Percentiles rank a stretch among this genome's conserved stretches.
Evolutionary conservation across 2,888 invertebrate species (phyloP).

Genomic region (Idaea dimidiata): DNA sequence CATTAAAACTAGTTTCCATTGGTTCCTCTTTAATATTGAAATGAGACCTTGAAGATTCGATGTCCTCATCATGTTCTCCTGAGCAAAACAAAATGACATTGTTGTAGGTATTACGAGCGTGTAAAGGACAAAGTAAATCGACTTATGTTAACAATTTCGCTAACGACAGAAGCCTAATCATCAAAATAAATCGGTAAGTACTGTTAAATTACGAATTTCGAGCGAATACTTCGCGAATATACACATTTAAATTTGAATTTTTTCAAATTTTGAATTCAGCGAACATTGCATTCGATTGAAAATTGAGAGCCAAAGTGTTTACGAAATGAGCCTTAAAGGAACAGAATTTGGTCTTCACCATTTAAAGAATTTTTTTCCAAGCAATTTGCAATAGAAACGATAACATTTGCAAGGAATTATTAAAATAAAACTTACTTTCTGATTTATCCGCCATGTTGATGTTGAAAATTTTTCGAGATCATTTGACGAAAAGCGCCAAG

Average conservation of each 20-base stretch:
- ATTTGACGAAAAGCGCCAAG: constrained; percentile 72
- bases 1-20: constrained; percentile 83
- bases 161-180: constrained; percentile 2
- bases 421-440: constrained; percentile 85
- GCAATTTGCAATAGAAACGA: neutral
- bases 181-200: constrained; percentile 13
- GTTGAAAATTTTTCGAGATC: constrained; percentile 53
- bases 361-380: neutral
- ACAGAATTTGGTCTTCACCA: neutral
- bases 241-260: constrained; percentile 72
- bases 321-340: neutral
- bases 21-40: constrained; percentile 79
- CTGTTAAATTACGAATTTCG: constrained; percentile 40
- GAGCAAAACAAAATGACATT: constrained; percentile 33
- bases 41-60: constrained; percentile 49
- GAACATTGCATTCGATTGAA: constrained; percentile 38
- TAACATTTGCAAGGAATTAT: constrained; percentile 1
- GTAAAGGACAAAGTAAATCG: neutral
- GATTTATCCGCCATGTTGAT: constrained; percentile 91
- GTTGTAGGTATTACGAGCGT: neutral
- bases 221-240: constrained; percentile 57
- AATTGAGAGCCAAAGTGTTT: constrained; percentile 9
- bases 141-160: neutral
- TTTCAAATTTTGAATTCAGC: constrained; percentile 79
- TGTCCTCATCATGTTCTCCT: constrained; percentile 59